Conservation (phyloP, 2,113 vertebrate genomes). For the Rattus norvegicus region DNA sequence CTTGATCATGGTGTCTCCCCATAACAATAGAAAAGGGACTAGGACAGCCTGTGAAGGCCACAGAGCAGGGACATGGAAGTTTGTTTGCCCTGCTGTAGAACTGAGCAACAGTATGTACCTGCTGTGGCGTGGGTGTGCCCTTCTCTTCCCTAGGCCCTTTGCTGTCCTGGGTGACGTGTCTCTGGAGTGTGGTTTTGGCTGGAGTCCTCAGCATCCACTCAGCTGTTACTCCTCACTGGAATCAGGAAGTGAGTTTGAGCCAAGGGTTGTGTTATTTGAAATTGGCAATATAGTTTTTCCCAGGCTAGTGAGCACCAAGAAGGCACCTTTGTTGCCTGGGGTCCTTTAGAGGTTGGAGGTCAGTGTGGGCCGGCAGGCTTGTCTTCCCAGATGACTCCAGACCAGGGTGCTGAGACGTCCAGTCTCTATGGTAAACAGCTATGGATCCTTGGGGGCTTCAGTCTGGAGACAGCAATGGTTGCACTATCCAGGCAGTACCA, state of each 20-base stretch:
- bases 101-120: too few relatives aligned
- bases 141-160: neutral
- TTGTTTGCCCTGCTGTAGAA: neutral
- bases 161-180: neutral
- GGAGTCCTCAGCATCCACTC: fast-evolving
- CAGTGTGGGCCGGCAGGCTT: fast-evolving
- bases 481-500: neutral
- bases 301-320: neutral
- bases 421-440: neutral
- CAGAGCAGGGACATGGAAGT: too few relatives aligned
- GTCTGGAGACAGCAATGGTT: neutral
- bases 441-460: too few relatives aligned
- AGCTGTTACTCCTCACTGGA: neutral
- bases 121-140: neutral
- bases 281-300: neutral
- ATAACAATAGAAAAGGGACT: neutral
- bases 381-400: neutral
- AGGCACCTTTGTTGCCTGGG: too few relatives aligned
- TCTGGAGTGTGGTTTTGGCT: neutral
- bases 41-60: too few relatives aligned
- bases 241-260: neutral
- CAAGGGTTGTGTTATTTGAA: neutral
- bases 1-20: neutral
- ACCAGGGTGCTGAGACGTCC: neutral
- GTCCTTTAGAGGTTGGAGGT: neutral